Conservation (phyloP, 2,113 vertebrate species). For the Redunca redunca region DNA sequence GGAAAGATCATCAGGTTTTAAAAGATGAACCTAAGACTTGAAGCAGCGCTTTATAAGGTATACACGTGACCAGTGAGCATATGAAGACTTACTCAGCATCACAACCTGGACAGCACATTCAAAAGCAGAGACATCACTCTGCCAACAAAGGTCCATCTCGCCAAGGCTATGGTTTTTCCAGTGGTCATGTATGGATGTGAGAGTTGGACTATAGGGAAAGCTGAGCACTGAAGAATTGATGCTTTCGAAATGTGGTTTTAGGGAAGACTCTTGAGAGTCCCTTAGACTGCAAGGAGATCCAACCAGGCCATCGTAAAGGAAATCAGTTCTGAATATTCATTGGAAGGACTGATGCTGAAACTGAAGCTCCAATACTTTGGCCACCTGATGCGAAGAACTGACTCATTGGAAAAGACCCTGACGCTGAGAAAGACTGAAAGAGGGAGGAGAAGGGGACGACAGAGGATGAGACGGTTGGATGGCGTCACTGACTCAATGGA, state of each 20-base stretch:
- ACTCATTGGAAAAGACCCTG: neutral
- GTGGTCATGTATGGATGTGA: neutral
- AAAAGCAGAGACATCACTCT: neutral
- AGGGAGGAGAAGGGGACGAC: fast-evolving
- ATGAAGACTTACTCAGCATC: neutral
- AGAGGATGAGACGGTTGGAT: neutral
- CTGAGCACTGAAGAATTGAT: neutral
- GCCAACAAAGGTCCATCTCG: neutral
- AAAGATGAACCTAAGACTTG: neutral
- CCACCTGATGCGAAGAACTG: neutral
- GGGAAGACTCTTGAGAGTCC: neutral
- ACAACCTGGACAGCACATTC: neutral
- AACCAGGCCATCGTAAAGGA: neutral
- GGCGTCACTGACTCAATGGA: neutral
- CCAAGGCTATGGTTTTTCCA: neutral
- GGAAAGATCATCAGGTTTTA: neutral
- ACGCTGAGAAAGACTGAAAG: neutral
- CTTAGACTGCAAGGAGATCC: neutral
- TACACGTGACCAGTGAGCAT: neutral
- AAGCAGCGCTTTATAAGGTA: neutral
- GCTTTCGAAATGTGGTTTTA: neutral
- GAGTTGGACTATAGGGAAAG: neutral
- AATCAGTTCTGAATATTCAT: neutral
- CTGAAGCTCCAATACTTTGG: neutral
- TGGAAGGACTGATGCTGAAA: neutral